Evolutionary conservation across 2,797 vertebrate species (phyloP).

Genomic region (Gambelia wislizenii): DNA sequence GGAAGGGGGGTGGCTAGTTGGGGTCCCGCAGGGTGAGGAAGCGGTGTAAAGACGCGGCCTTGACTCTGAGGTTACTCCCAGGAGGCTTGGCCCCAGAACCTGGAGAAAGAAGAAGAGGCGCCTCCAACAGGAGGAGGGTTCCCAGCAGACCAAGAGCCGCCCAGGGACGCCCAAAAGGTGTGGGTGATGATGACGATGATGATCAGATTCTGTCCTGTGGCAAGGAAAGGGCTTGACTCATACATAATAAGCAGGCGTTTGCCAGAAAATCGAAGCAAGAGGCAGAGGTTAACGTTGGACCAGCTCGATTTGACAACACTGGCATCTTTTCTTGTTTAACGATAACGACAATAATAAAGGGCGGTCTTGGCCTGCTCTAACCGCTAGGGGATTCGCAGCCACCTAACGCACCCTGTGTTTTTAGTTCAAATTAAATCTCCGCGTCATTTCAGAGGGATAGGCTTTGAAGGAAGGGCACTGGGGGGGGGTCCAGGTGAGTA

Average conservation of each 20-base stretch:
- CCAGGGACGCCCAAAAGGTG: too few relatives aligned
- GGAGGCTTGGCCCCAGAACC: too few relatives aligned
- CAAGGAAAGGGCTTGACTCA: background rate
- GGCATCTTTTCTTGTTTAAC: background rate
- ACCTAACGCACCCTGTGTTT: too few relatives aligned
- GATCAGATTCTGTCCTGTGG: background rate
- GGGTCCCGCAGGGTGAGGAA: too few relatives aligned
- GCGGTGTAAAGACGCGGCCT: too few relatives aligned
- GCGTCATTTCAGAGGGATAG: background rate
- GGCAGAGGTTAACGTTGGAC: background rate
- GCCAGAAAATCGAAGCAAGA: conserved; percentile 6
- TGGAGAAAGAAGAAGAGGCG: too few relatives aligned
- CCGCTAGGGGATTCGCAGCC: background rate
- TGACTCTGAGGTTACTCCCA: too few relatives aligned
- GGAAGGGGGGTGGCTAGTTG: too few relatives aligned
- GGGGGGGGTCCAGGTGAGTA: too few relatives aligned
- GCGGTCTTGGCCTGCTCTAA: background rate
- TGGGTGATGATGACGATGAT: background rate
- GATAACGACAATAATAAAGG: background rate
- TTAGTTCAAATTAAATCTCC: too few relatives aligned
- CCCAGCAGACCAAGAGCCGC: too few relatives aligned
- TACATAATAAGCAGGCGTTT: background rate
- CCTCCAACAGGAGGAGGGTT: too few relatives aligned
- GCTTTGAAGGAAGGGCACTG: background rate
- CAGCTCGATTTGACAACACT: background rate